A percentile compares a stretch with the other conserved stretches of the same genome.
Evolutionary conservation across 2,113 vertebrate genomes (phyloP).

Genomic region (Hydrochoerus hydrochaeris): DNA sequence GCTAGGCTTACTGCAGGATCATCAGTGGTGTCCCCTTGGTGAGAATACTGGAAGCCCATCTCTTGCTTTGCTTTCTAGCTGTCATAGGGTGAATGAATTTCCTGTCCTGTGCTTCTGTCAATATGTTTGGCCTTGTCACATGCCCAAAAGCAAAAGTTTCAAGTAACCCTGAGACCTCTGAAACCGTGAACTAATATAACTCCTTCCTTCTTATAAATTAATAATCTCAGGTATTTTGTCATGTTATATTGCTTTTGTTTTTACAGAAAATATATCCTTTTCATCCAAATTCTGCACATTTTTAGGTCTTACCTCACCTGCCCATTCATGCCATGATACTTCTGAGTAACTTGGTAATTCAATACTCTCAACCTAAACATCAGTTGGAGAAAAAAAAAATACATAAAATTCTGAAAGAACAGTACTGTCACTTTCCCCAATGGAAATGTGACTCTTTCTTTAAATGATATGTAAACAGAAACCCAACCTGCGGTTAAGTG

Average conservation of each 20-base stretch:
- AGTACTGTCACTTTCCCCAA: background rate
- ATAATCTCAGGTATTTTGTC: background rate
- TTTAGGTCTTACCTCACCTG: background rate
- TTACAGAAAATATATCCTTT: background rate
- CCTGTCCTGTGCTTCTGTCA: background rate
- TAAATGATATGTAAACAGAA: background rate
- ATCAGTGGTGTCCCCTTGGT: background rate
- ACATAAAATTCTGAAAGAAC: background rate
- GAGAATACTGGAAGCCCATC: too few species aligned
- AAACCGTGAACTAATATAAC: background rate
- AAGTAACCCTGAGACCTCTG: background rate
- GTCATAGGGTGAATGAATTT: background rate
- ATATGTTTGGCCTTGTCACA: background rate
- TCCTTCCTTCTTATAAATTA: background rate
- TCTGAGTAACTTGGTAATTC: slow-evolving; percentile 23
- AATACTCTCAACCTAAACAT: slow-evolving; percentile 48
- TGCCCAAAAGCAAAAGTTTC: background rate
- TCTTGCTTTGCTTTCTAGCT: background rate
- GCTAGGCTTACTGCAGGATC: too few species aligned
- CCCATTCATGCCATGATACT: background rate
- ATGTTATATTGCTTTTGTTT: slow-evolving; percentile 17
- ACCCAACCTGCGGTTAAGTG: background rate
- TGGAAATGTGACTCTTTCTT: background rate
- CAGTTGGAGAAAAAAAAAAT: background rate
- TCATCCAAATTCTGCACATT: slow-evolving; percentile 36